Percentiles rank a stretch among this genome's conserved stretches.
These are phyloP conservation scores for Galeopterus variegatus DNA, from an alignment of 2,113 vertebrate genomes.

Conservation along the genomic window DNA sequence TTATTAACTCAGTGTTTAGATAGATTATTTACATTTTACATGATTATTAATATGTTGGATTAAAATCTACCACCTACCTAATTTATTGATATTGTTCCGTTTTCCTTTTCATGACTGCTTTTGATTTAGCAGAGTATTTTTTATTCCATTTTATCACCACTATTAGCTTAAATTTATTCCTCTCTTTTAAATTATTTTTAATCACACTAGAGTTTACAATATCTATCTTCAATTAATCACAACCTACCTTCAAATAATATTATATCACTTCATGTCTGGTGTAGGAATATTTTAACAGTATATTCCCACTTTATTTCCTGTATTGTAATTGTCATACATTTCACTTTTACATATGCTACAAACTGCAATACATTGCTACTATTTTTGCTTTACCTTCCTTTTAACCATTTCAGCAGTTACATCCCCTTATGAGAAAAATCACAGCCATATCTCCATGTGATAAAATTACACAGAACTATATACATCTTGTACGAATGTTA, in stretches of 20 bases:
- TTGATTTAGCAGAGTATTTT: neutral
- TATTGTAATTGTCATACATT: neutral
- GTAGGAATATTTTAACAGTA: neutral
- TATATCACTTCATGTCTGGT: neutral
- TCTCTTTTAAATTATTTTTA: neutral
- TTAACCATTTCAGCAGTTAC: conserved; percentile 15
- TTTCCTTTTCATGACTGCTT: neutral
- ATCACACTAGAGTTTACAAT: neutral
- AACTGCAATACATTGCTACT: neutral
- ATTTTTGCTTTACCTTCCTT: conserved; percentile 35
- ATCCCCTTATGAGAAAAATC: conserved; percentile 10
- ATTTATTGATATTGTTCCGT: neutral
- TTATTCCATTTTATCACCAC: neutral
- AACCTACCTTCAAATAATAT: neutral
- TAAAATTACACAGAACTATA: conserved; percentile 32
- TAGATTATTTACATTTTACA: neutral
- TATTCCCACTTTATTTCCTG: neutral
- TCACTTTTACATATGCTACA: neutral
- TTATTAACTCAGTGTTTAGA: neutral
- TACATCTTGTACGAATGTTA: neutral
- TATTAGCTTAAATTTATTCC: neutral
- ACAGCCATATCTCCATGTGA: neutral
- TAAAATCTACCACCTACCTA: neutral
- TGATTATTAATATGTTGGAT: neutral
- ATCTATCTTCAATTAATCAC: neutral